Percentiles rank a stretch among this genome's conserved stretches.
Evolutionary conservation across 1,140 invertebrate species (phyloP).

Genomic region (Epicauta chinensis): DNA sequence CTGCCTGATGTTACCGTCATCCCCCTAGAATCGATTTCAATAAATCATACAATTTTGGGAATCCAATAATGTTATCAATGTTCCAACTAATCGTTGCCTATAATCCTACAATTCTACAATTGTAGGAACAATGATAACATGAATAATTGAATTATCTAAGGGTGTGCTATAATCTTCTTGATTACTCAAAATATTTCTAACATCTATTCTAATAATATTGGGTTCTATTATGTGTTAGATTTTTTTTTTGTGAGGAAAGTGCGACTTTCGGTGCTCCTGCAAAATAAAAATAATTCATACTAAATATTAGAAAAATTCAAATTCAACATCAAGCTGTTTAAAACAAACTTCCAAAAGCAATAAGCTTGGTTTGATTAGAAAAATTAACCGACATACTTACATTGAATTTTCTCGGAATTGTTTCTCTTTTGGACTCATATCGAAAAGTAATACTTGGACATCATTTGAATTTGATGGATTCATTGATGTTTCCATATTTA

Average conservation of each 20-base stretch:
- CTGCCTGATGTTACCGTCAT: slow-evolving; percentile 96
- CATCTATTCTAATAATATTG: no score
- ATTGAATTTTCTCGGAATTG: slow-evolving; percentile 19
- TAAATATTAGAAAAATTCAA: no score
- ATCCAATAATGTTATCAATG: neutral
- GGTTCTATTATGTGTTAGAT: no score
- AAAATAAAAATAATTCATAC: neutral
- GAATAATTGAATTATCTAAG: no score
- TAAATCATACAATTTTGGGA: neutral
- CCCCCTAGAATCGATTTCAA: slow-evolving; percentile 61
- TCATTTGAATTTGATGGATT: slow-evolving; percentile 9
- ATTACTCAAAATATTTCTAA: no score
- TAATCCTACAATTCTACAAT: neutral
- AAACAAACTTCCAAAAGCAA: no score
- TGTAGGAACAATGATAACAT: no score
- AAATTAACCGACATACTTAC: slow-evolving; percentile 23
- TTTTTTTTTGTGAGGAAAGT: no score
- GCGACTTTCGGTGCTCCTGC: neutral
- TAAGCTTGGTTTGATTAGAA: neutral
- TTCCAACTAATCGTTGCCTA: neutral
- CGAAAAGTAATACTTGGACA: slow-evolving; percentile 22
- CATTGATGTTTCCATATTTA: no score
- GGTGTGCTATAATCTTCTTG: no score
- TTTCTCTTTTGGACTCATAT: slow-evolving; percentile 19
- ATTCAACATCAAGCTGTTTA: no score